These are phyloP conservation scores for Drosophila seguyi DNA, from an alignment of 1,140 invertebrate genomes.

Conservation along the genomic window DNA sequence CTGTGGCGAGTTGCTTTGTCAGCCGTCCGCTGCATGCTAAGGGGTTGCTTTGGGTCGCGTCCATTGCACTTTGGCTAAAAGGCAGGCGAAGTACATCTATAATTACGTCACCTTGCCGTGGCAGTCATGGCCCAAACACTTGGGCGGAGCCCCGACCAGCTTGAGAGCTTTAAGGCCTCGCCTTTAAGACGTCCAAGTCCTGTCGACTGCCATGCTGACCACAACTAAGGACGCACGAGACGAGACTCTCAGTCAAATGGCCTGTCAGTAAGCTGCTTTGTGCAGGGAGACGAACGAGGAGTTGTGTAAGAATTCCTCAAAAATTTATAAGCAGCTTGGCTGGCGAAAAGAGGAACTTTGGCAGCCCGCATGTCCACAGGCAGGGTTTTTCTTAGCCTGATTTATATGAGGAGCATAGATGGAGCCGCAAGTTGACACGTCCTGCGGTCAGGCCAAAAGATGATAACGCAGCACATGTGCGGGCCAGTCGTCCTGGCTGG, in stretches of 20 bases:
- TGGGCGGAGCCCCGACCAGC: constrained; percentile 15
- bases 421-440: constrained; percentile 69
- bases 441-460: constrained; percentile 73
- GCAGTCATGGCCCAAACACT: constrained; percentile 49
- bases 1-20: constrained; percentile 41
- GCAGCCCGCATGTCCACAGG: constrained; percentile 13
- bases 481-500: constrained; percentile 12
- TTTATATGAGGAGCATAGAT: constrained; percentile 59
- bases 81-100: constrained; percentile 71
- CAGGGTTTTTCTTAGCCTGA: constrained; percentile 57
- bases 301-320: constrained; percentile 32
- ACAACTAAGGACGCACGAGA: constrained; percentile 54
- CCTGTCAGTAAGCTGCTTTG: constrained; percentile 65
- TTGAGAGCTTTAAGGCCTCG: constrained; percentile 14
- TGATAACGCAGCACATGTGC: constrained; percentile 65
- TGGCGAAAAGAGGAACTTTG: constrained; percentile 34
- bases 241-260: constrained; percentile 18
- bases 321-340: constrained; percentile 70
- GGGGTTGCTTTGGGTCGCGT: constrained; percentile 61
- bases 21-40: constrained; percentile 38
- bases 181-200: constrained; percentile 34
- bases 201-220: constrained; percentile 28
- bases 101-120: constrained; percentile 75
- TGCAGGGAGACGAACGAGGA: not conserved
- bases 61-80: constrained; percentile 70